These are phyloP conservation scores for Turdus rufiventris DNA, from an alignment of 2,113 vertebrate genomes.

Conservation along the genomic window DNA sequence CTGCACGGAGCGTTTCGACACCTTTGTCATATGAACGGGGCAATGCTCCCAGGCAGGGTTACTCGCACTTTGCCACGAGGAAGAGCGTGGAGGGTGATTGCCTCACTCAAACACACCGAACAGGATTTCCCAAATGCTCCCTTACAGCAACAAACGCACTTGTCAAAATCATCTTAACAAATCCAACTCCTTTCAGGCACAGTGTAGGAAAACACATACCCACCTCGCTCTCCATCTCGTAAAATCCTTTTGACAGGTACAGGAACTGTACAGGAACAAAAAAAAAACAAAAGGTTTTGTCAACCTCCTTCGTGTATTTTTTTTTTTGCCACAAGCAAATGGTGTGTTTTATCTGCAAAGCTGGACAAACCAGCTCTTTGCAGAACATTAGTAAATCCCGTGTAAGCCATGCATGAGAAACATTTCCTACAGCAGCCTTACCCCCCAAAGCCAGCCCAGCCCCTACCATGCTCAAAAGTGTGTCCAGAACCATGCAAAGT, in stretches of 20 bases:
- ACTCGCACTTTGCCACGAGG: background rate
- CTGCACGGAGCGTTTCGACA: background rate
- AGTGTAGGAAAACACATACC: background rate
- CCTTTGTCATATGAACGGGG: background rate
- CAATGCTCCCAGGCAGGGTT: background rate
- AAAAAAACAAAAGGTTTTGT: background rate
- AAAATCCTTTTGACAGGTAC: background rate
- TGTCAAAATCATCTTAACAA: background rate
- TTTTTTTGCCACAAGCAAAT: background rate
- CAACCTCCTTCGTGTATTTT: fast-evolving
- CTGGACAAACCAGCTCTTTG: background rate
- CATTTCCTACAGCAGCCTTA: background rate
- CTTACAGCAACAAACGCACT: background rate
- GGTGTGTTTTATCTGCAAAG: background rate
- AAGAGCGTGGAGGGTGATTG: background rate
- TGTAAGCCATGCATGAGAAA: background rate
- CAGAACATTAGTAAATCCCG: background rate
- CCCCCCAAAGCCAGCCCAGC: background rate
- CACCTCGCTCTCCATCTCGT: background rate
- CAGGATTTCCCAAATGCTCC: background rate
- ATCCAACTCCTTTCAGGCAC: background rate
- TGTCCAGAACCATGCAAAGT: background rate
- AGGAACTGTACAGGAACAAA: background rate
- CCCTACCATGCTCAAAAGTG: fast-evolving
- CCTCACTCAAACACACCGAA: background rate